Conservation (phyloP, 2,113 vertebrate genomes). For the Willisornis vidua region DNA sequence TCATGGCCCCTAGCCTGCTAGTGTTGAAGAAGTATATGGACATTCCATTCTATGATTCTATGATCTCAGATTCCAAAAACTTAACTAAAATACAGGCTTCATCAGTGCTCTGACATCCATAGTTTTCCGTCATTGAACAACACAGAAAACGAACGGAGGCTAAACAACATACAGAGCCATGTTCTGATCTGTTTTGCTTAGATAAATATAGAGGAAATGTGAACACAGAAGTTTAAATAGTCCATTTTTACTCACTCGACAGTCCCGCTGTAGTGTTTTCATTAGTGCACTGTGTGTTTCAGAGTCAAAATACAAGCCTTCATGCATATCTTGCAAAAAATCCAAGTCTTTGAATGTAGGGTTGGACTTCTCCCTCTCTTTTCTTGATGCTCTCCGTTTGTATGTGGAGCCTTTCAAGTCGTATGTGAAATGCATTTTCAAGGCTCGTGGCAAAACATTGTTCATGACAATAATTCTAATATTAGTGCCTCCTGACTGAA, state of each 20-base stretch:
- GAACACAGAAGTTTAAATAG: neutral
- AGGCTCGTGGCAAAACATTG: constrained; percentile 89
- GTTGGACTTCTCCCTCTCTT: constrained; percentile 85
- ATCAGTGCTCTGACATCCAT: neutral
- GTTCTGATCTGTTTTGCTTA: neutral
- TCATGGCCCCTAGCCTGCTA: neutral
- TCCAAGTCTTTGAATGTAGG: constrained; percentile 96
- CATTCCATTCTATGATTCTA: neutral
- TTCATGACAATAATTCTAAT: constrained; percentile 96
- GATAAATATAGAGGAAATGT: neutral
- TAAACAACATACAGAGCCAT: neutral
- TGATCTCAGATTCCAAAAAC: neutral
- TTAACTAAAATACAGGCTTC: neutral
- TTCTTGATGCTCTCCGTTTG: constrained; percentile 89
- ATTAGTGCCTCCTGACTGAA: constrained; percentile 88
- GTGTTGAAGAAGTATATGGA: neutral
- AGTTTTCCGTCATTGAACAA: neutral
- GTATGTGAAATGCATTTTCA: constrained; percentile 93
- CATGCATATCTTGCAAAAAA: constrained; percentile 95
- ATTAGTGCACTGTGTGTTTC: constrained; percentile 93
- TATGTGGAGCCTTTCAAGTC: constrained; percentile 95
- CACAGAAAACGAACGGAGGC: neutral
- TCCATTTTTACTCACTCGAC: constrained; percentile 82
- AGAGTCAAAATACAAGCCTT: constrained; percentile 91
- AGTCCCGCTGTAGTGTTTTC: constrained; percentile 96